Evolutionary conservation across 2,113 vertebrate genomes (phyloP), one percentile per base, ranked within the genome.

Genomic region (Alethe castanea): DNA sequence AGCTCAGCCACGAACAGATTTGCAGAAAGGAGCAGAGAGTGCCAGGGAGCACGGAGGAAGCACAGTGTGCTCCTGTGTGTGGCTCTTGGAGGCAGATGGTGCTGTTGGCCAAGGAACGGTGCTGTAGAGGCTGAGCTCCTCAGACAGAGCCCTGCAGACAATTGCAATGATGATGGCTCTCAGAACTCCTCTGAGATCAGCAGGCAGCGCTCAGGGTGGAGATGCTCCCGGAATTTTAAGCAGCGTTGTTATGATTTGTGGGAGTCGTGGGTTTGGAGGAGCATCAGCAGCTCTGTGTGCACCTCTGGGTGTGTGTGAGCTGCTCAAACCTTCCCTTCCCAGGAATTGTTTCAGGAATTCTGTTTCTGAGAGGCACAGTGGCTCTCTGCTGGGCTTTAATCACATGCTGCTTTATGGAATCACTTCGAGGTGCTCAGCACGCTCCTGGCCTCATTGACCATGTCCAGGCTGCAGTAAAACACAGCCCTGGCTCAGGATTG

Each of bases 41-140:
- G 38, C 17, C 64, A 24, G 19, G 59, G 73, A 93, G 3, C 35
- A 20, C 7, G 11, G 12, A 5, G 2, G 33, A 72, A 66, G 15
- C 17, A 6, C 4, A 1, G 6, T 3, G 28, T 47, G 90, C 94
- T 94, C 92, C 42, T 28, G 29, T 52, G 11, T 11, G 73, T 1
- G 0, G 5, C 17, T 81, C 16, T 45, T 47, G 79, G 93, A 92
- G 96, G 89, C 80, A 98, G 98, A 78, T 97, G 98, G 97, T 85
- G 97, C 96, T 97, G 50, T 97, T 81, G 73, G 69, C 96, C 95
- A 97, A 95, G 95, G 64, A 97, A 98, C 92, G 0, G 6, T 50
- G 44, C 38, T 5, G 11, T 14, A 14, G 31, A 60, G 56, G n/a
- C 42, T 72, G 33, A 23, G n/a, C 64, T 71, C 61, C 24, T 17